These are phyloP conservation scores for Formica exsecta DNA, from an alignment of 1,140 invertebrate species.

Conservation along the genomic window DNA sequence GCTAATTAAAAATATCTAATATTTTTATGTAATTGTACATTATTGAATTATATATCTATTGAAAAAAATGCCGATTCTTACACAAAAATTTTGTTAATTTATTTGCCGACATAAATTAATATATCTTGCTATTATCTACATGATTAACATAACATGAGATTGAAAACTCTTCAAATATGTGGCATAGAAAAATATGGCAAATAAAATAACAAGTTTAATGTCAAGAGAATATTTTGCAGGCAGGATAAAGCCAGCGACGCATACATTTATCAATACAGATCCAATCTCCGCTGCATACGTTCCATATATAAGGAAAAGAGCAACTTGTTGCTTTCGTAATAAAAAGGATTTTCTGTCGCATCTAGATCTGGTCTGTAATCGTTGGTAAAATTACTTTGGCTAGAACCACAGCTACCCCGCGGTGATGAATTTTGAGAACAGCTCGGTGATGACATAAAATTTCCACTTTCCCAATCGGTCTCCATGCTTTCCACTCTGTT, in stretches of 20 bases:
- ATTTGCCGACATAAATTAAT: neutral
- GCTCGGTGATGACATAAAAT: conserved; percentile 82
- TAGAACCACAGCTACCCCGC: conserved; percentile 82
- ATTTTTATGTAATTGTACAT: neutral
- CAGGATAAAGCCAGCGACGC: neutral
- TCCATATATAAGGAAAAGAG: conserved; percentile 88
- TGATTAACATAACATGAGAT: neutral
- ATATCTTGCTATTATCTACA: neutral
- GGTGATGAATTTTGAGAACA: conserved; percentile 83
- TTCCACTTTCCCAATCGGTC: conserved; percentile 78
- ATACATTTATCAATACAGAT: conserved; percentile 73
- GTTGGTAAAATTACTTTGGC: conserved; percentile 78
- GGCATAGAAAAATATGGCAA: neutral
- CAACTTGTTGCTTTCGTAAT: conserved; percentile 89
- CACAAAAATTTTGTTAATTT: neutral
- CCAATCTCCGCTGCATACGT: conserved; percentile 85
- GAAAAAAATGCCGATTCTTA: neutral
- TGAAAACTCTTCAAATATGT: neutral
- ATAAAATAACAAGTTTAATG: neutral
- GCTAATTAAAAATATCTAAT: conserved; percentile 44
- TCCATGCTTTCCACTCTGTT: conserved; percentile 73
- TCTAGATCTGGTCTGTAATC: conserved; percentile 88
- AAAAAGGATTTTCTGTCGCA: conserved; percentile 88
- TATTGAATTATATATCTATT: neutral
- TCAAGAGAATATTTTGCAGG: neutral